Evolutionary conservation across 2,797 vertebrate genomes (phyloP).

Genomic region (Siniperca undulata): DNA sequence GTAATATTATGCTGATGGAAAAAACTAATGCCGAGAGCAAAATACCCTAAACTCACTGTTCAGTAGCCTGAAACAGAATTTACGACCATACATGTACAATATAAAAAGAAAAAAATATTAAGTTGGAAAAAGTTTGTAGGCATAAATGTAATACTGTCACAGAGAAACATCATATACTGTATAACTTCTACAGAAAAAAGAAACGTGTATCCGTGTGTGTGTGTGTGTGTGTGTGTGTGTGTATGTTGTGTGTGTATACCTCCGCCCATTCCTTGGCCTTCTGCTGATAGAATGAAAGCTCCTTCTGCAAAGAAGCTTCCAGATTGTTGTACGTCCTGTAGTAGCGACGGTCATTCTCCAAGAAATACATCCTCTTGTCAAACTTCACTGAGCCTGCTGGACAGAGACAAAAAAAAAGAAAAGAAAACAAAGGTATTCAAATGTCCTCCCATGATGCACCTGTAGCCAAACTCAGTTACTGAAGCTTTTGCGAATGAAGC

Average conservation of each 20-base stretch:
- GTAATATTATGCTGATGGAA: neutral
- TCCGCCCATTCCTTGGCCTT: conserved; percentile 97
- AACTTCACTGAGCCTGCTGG: conserved; percentile 84
- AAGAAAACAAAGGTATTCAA: neutral
- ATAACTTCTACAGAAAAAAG: neutral
- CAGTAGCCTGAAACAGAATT: neutral
- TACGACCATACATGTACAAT: neutral
- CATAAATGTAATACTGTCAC: neutral
- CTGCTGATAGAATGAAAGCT: conserved; percentile 94
- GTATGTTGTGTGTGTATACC: conserved; percentile 68
- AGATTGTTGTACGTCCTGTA: conserved; percentile 89
- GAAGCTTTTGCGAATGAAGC: neutral
- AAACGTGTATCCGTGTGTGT: neutral
- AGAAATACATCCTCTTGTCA: conserved; percentile 94
- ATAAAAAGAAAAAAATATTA: neutral
- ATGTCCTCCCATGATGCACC: neutral
- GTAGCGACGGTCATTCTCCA: conserved; percentile 95
- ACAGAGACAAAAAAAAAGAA: neutral
- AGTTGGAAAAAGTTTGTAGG: neutral
- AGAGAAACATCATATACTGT: neutral
- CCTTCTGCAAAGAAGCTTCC: conserved; percentile 90
- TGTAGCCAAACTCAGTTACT: neutral
- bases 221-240: conserved; percentile 25
- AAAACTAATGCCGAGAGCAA: neutral
- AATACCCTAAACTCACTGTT: neutral